Evolutionary conservation across 2,797 vertebrate genomes (phyloP).

Genomic region (Chloroceryle amazona): DNA sequence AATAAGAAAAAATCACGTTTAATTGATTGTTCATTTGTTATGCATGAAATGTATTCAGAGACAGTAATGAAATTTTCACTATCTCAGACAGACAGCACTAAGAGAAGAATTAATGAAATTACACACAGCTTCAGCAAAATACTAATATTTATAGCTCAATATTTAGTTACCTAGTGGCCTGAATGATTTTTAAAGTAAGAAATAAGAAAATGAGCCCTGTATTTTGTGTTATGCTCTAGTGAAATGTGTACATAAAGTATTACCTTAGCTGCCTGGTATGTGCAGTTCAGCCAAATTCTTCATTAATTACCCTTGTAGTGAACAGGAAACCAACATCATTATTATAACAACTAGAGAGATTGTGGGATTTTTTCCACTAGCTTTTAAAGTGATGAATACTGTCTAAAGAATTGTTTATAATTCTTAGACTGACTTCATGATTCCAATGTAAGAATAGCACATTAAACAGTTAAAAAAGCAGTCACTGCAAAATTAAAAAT

Average conservation of each 20-base stretch:
- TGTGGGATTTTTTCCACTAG: constrained; percentile 17
- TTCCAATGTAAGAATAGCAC: not conserved
- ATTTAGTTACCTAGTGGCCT: constrained; percentile 50
- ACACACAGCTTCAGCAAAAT: not conserved
- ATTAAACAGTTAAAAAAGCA: not conserved
- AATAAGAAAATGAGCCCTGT: constrained; percentile 47
- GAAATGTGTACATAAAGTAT: constrained; percentile 51
- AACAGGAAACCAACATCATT: constrained; percentile 62
- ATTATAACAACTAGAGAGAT: constrained; percentile 44
- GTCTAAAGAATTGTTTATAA: constrained; percentile 2
- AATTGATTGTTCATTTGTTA: constrained; percentile 30
- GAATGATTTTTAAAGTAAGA: constrained; percentile 30
- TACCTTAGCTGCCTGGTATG: constrained; percentile 67
- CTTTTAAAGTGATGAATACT: not conserved
- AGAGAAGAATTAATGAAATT: constrained; percentile 37
- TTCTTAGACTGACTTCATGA: not conserved
- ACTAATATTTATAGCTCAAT: constrained; percentile 12
- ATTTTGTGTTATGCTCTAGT: not conserved
- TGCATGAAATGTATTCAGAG: constrained; percentile 9
- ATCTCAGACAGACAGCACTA: constrained; percentile 7
- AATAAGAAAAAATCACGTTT: not conserved
- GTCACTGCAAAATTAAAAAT: not conserved
- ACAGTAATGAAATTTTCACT: constrained; percentile 36
- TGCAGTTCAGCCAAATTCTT: constrained; percentile 66
- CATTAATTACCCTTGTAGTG: constrained; percentile 59